phyloP scores from a whole-genome alignment of 2,797 vertebrate species.

The Agapornis canus region DNA sequence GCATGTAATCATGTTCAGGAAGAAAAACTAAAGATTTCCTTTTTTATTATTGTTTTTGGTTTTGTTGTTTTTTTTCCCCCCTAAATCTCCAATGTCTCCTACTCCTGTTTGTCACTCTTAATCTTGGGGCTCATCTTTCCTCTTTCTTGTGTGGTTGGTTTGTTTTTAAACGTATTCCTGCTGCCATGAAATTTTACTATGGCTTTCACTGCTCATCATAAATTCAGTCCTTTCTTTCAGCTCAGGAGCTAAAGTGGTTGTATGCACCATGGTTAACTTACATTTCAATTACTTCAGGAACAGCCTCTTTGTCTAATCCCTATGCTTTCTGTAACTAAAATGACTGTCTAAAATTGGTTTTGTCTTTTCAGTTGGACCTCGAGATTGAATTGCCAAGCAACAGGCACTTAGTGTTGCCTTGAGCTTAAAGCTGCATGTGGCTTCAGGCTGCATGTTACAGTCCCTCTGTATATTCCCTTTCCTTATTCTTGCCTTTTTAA shows the following conservation, averaged over 20 bases:
- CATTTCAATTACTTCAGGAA: conserved; percentile 4
- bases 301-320: conserved; percentile 25
- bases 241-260: conserved; percentile 6
- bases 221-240: conserved; percentile 39
- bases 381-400: conserved; percentile 32
- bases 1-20: not conserved
- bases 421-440: not conserved
- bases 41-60: not conserved
- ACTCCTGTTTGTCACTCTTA: not conserved
- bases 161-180: conserved; percentile 25
- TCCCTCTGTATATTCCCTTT: not conserved
- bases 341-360: conserved; percentile 20
- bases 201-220: conserved; percentile 41
- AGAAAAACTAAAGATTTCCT: not conserved
- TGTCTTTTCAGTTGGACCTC: conserved; percentile 1
- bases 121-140: conserved; percentile 10
- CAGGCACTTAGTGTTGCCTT: not conserved
- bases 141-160: not conserved
- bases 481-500: not conserved
- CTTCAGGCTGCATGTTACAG: not conserved
- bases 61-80: too few relatives aligned
- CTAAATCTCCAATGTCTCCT: not conserved
- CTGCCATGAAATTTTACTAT: conserved; percentile 17
- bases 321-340: conserved; percentile 15
- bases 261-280: conserved; percentile 16